Evolutionary conservation across 1,140 invertebrate species (phyloP).

Genomic region (Drosophila nannoptera): DNA sequence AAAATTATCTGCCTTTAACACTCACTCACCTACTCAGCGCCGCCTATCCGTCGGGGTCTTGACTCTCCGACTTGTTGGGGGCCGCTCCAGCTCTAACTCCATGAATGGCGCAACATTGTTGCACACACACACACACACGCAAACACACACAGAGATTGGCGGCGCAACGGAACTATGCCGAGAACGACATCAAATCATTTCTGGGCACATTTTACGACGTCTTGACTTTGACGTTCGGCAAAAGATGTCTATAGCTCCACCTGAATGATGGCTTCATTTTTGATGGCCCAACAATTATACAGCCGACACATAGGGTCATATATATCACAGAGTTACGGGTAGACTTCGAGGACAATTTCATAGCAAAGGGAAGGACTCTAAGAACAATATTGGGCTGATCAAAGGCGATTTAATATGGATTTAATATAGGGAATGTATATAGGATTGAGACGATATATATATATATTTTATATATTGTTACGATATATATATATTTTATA

Average conservation of each 20-base stretch:
- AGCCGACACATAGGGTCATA: not conserved
- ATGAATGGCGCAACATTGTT: conserved; percentile 44
- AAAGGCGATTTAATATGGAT: too few relatives aligned
- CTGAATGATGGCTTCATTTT: conserved; percentile 41
- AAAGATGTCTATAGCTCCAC: conserved; percentile 19
- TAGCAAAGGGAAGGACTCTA: not conserved
- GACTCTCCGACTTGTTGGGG: conserved; percentile 24
- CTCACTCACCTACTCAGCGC: conserved; percentile 70
- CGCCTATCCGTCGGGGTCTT: conserved; percentile 57
- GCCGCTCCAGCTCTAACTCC: conserved; percentile 12
- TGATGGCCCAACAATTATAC: conserved; percentile 10
- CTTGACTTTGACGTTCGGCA: conserved; percentile 23
- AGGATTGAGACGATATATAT: too few relatives aligned
- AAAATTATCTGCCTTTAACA: conserved; percentile 74
- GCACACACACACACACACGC: conserved; percentile 2
- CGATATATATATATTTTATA: too few relatives aligned
- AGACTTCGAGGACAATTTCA: too few relatives aligned
- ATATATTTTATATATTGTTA: too few relatives aligned
- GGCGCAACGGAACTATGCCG: conserved; percentile 22
- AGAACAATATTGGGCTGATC: too few relatives aligned
- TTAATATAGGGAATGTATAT: too few relatives aligned
- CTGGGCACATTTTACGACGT: conserved; percentile 9
- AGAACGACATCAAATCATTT: conserved; percentile 46
- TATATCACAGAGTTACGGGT: not conserved
- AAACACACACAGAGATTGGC: not conserved